phyloP scores from a whole-genome alignment of 2,113 vertebrate genomes.

The Percopsis transmontana region DNA sequence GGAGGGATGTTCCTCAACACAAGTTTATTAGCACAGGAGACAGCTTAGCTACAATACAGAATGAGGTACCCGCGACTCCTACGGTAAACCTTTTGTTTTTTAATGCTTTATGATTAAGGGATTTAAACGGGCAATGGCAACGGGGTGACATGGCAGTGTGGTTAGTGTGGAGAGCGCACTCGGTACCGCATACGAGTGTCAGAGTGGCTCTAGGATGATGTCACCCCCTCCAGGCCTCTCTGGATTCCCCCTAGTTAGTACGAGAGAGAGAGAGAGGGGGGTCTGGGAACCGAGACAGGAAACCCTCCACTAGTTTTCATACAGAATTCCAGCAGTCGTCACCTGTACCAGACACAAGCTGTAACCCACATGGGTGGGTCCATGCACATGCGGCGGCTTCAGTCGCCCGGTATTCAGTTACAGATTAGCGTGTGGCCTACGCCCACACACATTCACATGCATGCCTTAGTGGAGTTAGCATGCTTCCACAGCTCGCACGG shows the following conservation, averaged over 20 bases:
- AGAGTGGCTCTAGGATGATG: slow-evolving; percentile 60
- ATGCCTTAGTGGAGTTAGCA: slow-evolving; percentile 6
- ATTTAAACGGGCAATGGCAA: slow-evolving; percentile 59
- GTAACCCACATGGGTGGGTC: slow-evolving; percentile 16
- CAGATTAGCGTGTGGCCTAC: slow-evolving; percentile 27
- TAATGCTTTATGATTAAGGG: slow-evolving; percentile 65
- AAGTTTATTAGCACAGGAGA: slow-evolving; percentile 79
- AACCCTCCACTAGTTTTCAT: slow-evolving; percentile 40
- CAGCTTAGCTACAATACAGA: slow-evolving; percentile 53
- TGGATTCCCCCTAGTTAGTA: slow-evolving; percentile 46
- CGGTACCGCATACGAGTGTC: slow-evolving; percentile 32
- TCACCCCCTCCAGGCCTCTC: slow-evolving; percentile 55
- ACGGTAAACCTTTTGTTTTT: slow-evolving; percentile 65
- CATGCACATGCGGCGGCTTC: slow-evolving; percentile 11
- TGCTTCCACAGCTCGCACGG: not conserved
- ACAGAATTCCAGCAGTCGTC: slow-evolving; percentile 47
- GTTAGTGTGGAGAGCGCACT: slow-evolving; percentile 55
- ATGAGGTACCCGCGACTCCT: slow-evolving; percentile 53
- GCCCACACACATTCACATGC: slow-evolving; percentile 16
- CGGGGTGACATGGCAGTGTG: slow-evolving; percentile 60
- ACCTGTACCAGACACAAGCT: slow-evolving; percentile 27
- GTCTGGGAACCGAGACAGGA: slow-evolving; percentile 41
- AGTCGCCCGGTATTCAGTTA: slow-evolving; percentile 35
- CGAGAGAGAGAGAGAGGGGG: slow-evolving; percentile 8
- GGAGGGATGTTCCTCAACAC: slow-evolving; percentile 60